A percentile compares a stretch with the other conserved stretches of the same genome.
Evolutionary conservation across 1,140 invertebrate species (phyloP).

Genomic region (Euura saliciscinereae): DNA sequence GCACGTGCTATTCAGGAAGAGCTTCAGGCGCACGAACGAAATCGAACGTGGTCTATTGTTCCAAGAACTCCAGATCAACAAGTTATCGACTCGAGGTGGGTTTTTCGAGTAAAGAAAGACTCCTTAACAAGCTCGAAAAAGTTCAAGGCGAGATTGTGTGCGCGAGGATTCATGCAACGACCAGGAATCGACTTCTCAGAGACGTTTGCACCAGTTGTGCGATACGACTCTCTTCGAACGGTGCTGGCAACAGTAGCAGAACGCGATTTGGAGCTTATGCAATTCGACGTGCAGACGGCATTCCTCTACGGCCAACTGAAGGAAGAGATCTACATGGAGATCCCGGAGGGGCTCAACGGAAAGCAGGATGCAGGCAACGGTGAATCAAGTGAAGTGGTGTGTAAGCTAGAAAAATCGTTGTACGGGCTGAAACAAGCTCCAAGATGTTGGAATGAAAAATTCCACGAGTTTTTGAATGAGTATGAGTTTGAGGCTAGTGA

Average conservation of each 20-base stretch:
- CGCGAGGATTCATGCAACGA: slow-evolving; percentile 22
- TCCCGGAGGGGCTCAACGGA: slow-evolving; percentile 26
- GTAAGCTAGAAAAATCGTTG: slow-evolving; percentile 42
- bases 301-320: slow-evolving; percentile 50
- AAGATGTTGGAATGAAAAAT: slow-evolving; percentile 43
- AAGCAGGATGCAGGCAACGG: background rate
- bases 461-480: slow-evolving; percentile 16
- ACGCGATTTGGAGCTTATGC: slow-evolving; percentile 28
- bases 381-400: slow-evolving; percentile 24
- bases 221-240: slow-evolving; percentile 11
- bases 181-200: slow-evolving; percentile 27
- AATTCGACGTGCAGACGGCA: slow-evolving; percentile 44
- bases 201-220: slow-evolving; percentile 22
- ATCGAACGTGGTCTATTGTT: slow-evolving; percentile 36
- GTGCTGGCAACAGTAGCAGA: background rate
- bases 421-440: slow-evolving; percentile 54
- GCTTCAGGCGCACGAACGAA: slow-evolving; percentile 29
- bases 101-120: slow-evolving; percentile 35
- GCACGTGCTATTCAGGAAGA: slow-evolving; percentile 36
- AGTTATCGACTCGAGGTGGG: slow-evolving; percentile 41
- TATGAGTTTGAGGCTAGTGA: background rate
- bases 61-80: slow-evolving; percentile 23
- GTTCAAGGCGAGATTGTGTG: slow-evolving; percentile 21
- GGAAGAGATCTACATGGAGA: slow-evolving; percentile 45
- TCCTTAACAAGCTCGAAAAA: background rate